Evolutionary conservation across 2,113 vertebrate species (phyloP).

Genomic region (Galemys pyrenaicus): DNA sequence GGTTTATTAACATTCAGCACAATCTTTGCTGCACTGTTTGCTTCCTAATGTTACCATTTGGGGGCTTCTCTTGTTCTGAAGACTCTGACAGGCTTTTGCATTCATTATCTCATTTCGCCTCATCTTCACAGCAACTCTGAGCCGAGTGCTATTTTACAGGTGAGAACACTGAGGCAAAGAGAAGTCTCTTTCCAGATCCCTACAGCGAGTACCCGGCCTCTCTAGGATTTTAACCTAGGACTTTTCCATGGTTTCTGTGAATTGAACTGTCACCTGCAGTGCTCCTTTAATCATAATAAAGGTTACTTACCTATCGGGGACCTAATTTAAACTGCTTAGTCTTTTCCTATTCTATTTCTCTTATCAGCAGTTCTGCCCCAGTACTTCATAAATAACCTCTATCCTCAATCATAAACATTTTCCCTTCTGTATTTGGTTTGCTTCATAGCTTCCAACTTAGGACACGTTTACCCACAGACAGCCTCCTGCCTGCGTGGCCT

Average conservation of each 20-base stretch:
- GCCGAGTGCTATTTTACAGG: not conserved
- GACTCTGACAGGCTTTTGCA: not conserved
- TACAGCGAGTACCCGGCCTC: not conserved
- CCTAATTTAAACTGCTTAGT: not conserved
- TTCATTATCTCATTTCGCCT: not conserved
- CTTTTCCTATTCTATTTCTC: not conserved
- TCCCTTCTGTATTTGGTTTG: not conserved
- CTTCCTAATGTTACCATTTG: constrained; percentile 26
- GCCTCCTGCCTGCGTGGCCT: not conserved
- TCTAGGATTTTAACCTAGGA: not conserved
- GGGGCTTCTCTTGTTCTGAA: not conserved
- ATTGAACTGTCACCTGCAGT: not conserved
- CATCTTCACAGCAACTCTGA: not conserved
- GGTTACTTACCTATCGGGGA: not conserved
- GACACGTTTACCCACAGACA: not conserved
- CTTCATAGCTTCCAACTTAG: not conserved
- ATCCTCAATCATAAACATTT: not conserved
- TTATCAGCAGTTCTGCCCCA: not conserved
- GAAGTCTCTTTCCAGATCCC: not conserved
- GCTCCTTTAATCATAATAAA: not conserved
- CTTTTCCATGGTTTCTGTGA: not conserved
- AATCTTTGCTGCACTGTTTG: not conserved
- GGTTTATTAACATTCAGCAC: constrained; percentile 20
- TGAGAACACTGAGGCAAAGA: not conserved
- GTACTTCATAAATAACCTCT: not conserved